Evolutionary conservation across 2,888 invertebrate species (phyloP).

Genomic region (Ochropleura leucogaster): DNA sequence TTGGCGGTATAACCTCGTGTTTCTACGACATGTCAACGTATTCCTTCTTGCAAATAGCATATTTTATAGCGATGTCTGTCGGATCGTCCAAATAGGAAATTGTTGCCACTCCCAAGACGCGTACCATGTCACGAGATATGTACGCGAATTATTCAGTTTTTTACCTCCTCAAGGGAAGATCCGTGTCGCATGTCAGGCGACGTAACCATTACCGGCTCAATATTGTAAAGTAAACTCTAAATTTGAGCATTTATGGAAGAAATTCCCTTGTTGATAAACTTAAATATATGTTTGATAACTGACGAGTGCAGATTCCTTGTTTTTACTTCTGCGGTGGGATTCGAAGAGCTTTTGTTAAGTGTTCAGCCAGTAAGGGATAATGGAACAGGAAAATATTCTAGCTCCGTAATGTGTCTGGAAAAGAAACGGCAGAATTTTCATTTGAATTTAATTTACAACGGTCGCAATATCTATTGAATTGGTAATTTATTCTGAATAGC

Average conservation of each 20-base stretch:
- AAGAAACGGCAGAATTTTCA: constrained; percentile 38
- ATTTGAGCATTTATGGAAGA: constrained; percentile 41
- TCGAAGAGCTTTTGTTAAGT: constrained; percentile 85
- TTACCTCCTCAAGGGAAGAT: constrained; percentile 81
- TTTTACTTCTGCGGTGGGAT: constrained; percentile 84
- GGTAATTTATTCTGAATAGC: constrained; percentile 47
- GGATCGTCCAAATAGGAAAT: constrained; percentile 83
- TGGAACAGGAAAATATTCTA: constrained; percentile 74
- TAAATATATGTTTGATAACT: constrained; percentile 72
- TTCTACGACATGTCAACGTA: constrained; percentile 68
- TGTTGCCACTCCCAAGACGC: constrained; percentile 83
- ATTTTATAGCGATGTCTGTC: constrained; percentile 78
- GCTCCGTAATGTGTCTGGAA: constrained; percentile 62
- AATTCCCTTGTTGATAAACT: constrained; percentile 47
- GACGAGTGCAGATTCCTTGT: constrained; percentile 79
- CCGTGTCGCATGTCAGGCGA: constrained; percentile 69
- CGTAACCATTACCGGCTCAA: constrained; percentile 67
- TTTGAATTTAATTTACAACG: constrained; percentile 56
- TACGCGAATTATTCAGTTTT: constrained; percentile 87
- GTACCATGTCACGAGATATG: constrained; percentile 82
- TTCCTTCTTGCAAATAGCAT: constrained; percentile 78
- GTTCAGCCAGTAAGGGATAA: constrained; percentile 81
- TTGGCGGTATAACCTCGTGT: constrained; percentile 52
- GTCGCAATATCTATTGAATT: constrained; percentile 31
- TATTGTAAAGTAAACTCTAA: constrained; percentile 51